Evolutionary conservation across 1,140 invertebrate genomes (phyloP).

Genomic region (Heterodera carotae): DNA sequence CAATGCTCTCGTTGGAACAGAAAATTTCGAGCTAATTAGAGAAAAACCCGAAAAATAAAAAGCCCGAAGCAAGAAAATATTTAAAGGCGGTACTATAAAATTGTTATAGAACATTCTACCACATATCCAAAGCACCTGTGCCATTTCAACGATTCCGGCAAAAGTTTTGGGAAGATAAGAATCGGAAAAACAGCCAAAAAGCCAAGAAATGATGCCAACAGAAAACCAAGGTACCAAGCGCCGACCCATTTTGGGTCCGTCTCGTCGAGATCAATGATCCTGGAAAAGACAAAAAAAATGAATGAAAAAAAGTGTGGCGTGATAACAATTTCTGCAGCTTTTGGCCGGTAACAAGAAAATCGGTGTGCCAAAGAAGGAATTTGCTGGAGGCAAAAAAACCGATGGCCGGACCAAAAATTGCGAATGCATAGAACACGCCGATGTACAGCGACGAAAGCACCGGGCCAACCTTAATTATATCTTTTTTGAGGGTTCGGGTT

Average conservation of each 20-base stretch:
- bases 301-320: constrained; percentile 15
- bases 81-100: too few relatives aligned
- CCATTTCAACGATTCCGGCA: constrained; percentile 65
- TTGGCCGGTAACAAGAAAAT: constrained; percentile 60
- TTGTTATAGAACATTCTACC: too few relatives aligned
- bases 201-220: constrained; percentile 54
- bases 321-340: constrained; percentile 39
- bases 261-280: constrained; percentile 58
- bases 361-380: constrained; percentile 63
- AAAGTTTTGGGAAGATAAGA: constrained; percentile 60
- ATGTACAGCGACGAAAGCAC: constrained; percentile 62
- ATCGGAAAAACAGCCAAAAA: constrained; percentile 62
- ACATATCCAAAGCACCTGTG: constrained; percentile 53
- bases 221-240: constrained; percentile 64
- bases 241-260: constrained; percentile 65
- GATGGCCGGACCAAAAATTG: constrained; percentile 63
- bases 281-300: constrained; percentile 35
- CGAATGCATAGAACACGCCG: constrained; percentile 65
- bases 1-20: too few relatives aligned
- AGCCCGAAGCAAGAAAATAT: too few relatives aligned
- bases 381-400: constrained; percentile 57
- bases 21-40: too few relatives aligned
- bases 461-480: constrained; percentile 47
- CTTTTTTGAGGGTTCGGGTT: too few relatives aligned
- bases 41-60: neutral